Conservation (phyloP, 1,140 invertebrate species). For the Drosophila virilis region DNA sequence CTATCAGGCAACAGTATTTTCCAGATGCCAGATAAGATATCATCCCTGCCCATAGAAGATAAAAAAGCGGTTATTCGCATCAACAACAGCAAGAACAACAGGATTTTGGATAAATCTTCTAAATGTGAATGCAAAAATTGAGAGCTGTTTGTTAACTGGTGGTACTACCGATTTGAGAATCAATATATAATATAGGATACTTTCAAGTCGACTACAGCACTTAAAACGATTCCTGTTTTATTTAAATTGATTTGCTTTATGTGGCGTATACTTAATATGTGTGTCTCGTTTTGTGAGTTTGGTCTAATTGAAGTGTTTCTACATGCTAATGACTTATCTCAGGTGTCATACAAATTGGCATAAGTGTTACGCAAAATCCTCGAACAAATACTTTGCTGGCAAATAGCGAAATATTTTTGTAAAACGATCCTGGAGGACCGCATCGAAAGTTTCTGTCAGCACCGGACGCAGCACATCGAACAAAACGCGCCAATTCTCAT, state of each 20-base stretch:
- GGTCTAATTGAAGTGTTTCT: neutral
- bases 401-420: conserved; percentile 49
- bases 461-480: conserved; percentile 61
- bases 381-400: conserved; percentile 47
- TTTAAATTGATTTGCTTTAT: conserved; percentile 9
- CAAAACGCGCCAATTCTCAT: conserved; percentile 69
- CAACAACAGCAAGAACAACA: no score
- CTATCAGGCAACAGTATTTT: no score
- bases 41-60: neutral
- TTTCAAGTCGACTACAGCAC: no score
- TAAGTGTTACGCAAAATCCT: conserved; percentile 27
- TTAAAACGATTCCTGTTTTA: neutral
- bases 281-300: conserved; percentile 2
- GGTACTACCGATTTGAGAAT: no score
- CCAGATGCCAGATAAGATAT: no score
- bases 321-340: conserved; percentile 2
- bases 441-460: conserved; percentile 45
- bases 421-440: conserved; percentile 40
- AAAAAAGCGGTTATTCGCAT: neutral
- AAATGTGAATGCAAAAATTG: no score
- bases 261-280: conserved; percentile 15
- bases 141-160: no score
- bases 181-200: neutral
- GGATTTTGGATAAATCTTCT: no score
- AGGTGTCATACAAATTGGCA: neutral